These are phyloP conservation scores for Cactoblastis cactorum DNA, from an alignment of 2,888 invertebrate species.

Conservation along the genomic window DNA sequence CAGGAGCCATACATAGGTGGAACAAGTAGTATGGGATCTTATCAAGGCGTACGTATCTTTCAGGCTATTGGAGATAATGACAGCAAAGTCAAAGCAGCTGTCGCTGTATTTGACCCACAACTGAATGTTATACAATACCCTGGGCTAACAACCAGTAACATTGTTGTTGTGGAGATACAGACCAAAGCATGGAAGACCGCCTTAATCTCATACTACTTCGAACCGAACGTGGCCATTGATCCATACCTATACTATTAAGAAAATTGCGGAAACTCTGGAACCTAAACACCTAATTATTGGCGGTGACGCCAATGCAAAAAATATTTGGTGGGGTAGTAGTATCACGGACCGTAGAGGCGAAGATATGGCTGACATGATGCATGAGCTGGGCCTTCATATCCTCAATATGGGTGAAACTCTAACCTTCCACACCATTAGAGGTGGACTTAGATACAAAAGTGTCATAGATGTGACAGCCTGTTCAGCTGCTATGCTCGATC, in stretches of 20 bases:
- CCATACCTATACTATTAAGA: constrained; percentile 15
- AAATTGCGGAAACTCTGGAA: too few relatives aligned
- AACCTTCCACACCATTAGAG: constrained; percentile 20
- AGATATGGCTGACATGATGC: constrained; percentile 8
- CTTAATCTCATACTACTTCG: background rate
- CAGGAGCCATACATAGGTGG: too few relatives aligned
- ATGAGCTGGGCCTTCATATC: constrained; percentile 18
- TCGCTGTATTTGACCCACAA: constrained; percentile 14
- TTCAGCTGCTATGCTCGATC: constrained; percentile 7
- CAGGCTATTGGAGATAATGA: background rate
- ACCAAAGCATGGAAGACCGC: constrained; percentile 1
- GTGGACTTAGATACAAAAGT: constrained; percentile 7
- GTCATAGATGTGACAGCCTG: constrained; percentile 20
- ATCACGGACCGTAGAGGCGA: constrained; percentile 9
- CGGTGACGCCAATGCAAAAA: constrained; percentile 21
- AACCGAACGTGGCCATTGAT: background rate
- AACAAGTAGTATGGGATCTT: background rate
- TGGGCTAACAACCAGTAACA: constrained; percentile 17
- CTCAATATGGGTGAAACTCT: constrained; percentile 18
- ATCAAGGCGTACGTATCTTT: background rate
- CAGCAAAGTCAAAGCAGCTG: constrained; percentile 9
- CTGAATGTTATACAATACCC: constrained; percentile 14
- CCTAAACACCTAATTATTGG: too few relatives aligned
- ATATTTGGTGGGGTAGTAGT: constrained; percentile 19
- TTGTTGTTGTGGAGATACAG: constrained; percentile 3